Evolutionary conservation across 2,797 vertebrate genomes (phyloP).

Genomic region (Podarcis lilfordi): DNA sequence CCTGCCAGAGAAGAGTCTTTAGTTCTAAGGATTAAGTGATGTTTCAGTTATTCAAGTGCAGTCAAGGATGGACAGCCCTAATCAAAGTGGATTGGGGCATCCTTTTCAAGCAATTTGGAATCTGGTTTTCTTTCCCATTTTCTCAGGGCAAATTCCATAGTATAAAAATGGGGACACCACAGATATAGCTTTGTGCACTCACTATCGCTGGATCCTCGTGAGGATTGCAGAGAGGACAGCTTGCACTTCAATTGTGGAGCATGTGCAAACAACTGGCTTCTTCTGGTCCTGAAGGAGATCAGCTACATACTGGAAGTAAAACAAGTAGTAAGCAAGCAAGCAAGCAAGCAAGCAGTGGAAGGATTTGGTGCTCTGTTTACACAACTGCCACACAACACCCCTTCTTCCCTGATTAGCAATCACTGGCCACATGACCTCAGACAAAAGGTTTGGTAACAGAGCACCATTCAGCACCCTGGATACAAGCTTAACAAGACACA

Average conservation of each 20-base stretch:
- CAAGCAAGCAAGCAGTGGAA: rapidly evolving
- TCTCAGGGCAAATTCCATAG: background rate
- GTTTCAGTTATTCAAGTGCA: background rate
- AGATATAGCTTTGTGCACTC: constrained; percentile 65
- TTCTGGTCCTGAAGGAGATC: constrained; percentile 89
- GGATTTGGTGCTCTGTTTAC: background rate
- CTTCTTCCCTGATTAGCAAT: background rate
- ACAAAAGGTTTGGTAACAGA: background rate
- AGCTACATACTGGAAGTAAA: constrained; percentile 81
- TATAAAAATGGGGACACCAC: background rate
- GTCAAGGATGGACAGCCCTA: background rate
- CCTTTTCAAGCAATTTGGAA: background rate
- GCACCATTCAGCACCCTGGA: background rate
- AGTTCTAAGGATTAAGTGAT: background rate
- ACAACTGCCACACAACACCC: background rate
- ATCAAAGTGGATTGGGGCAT: background rate
- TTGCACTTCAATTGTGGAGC: constrained; percentile 88
- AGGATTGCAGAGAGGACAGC: constrained; percentile 88
- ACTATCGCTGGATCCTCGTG: constrained; percentile 93
- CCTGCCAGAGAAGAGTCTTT: background rate
- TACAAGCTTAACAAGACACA: background rate
- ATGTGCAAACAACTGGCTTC: constrained; percentile 89
- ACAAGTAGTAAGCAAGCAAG: background rate
- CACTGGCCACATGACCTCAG: background rate
- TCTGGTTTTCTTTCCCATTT: background rate